A percentile compares a stretch with the other conserved stretches of the same genome.
These are phyloP conservation scores for Dynastes maya DNA, from an alignment of 2,888 invertebrate species.

Conservation along the genomic window DNA sequence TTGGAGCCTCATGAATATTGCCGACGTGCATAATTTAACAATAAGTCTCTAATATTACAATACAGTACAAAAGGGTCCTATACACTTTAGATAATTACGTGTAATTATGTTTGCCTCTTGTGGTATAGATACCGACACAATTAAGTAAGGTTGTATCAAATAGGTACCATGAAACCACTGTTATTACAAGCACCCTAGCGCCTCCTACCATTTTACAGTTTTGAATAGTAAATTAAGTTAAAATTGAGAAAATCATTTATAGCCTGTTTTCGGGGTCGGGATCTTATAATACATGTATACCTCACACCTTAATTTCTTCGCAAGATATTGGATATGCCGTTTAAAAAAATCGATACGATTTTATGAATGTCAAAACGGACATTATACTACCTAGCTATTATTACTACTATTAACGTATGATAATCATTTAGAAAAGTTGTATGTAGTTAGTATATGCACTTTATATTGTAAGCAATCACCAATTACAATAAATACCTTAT, in stretches of 20 bases:
- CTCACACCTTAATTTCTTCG: constrained; percentile 8
- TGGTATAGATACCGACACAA: too few species aligned
- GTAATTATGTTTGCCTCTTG: too few species aligned
- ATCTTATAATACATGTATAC: background rate
- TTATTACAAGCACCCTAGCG: too few species aligned
- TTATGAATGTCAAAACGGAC: constrained; percentile 18
- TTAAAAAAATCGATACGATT: constrained; percentile 1
- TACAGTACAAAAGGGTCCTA: background rate
- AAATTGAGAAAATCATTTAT: background rate
- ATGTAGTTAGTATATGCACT: constrained; percentile 59
- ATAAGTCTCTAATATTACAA: constrained; percentile 4
- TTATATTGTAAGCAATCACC: constrained; percentile 60
- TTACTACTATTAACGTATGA: constrained; percentile 52
- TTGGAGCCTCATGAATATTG: background rate
- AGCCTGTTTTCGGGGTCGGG: background rate
- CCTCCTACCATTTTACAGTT: too few species aligned
- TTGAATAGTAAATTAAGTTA: too few species aligned
- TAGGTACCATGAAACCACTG: too few species aligned
- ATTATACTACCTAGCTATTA: constrained; percentile 33
- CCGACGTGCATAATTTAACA: background rate
- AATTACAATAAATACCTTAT: constrained; percentile 55
- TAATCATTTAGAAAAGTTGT: constrained; percentile 57
- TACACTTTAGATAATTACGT: background rate
- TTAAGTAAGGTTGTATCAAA: too few species aligned
- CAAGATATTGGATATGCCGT: background rate